phyloP scores from a whole-genome alignment of 2,113 vertebrate genomes.

The Etheostoma cragini region DNA sequence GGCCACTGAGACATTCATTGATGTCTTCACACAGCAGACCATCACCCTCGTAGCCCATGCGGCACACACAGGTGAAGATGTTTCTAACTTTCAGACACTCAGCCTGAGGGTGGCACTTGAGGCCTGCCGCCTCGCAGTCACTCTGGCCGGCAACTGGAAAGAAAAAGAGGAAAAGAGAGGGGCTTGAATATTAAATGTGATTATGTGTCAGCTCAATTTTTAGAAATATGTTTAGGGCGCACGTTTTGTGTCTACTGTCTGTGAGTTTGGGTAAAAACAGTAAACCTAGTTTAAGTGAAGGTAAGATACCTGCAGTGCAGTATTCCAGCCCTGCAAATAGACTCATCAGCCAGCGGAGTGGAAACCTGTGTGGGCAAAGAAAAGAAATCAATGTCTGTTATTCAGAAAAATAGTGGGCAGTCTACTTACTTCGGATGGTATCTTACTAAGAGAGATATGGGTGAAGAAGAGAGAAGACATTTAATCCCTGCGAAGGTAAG shows the following conservation, averaged over 20 bases:
- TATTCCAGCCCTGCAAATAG: conserved; percentile 56
- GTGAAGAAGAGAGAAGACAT: background rate
- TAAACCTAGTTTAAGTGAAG: background rate
- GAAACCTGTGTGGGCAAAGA: conserved; percentile 61
- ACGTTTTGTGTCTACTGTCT: background rate
- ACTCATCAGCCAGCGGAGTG: conserved; percentile 70
- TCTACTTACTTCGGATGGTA: background rate
- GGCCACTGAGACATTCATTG: conserved; percentile 79
- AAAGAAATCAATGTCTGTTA: background rate
- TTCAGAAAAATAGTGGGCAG: background rate
- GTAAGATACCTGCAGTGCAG: conserved; percentile 69
- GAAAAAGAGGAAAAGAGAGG: background rate
- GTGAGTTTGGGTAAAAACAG: background rate
- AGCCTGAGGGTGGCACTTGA: conserved; percentile 74
- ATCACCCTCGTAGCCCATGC: conserved; percentile 79
- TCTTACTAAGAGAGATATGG: background rate
- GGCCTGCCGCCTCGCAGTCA: conserved; percentile 75
- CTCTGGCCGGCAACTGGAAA: conserved; percentile 64
- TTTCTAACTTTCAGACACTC: conserved; percentile 77
- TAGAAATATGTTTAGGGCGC: background rate
- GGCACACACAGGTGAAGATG: conserved; percentile 76
- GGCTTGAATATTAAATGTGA: background rate
- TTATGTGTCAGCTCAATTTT: background rate
- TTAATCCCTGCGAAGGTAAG: background rate
- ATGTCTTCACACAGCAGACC: conserved; percentile 81